Evolutionary conservation across 92 coral and sea anemone species (phyloP).

Genomic region (Porites divaricata): DNA sequence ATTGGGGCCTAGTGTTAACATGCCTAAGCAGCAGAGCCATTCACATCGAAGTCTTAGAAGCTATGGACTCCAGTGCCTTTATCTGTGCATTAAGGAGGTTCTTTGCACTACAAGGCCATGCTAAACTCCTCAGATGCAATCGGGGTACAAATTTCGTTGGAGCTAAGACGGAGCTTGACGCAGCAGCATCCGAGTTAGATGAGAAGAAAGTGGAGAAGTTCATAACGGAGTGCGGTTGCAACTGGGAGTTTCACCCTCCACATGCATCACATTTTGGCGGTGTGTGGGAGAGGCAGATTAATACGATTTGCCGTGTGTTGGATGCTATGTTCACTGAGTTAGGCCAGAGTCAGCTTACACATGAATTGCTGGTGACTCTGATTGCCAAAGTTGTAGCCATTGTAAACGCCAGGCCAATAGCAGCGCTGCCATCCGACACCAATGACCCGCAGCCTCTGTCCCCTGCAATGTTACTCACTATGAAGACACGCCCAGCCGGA

Average conservation of each 20-base stretch:
- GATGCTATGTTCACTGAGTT: conserved; percentile 43
- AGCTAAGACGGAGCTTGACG: conserved; percentile 52
- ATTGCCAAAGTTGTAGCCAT: conserved; percentile 46
- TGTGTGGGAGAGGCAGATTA: conserved; percentile 65
- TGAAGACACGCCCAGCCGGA: conserved; percentile 37
- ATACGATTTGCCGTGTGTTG: conserved; percentile 43
- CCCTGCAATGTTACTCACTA: conserved; percentile 44
- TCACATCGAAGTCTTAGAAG: conserved; percentile 54
- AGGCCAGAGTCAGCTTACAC: conserved; percentile 36
- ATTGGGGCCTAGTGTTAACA: conserved; percentile 69
- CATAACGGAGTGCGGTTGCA: conserved; percentile 48
- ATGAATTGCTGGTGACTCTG: conserved; percentile 35
- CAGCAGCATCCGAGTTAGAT: conserved; percentile 41
- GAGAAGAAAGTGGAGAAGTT: conserved; percentile 26
- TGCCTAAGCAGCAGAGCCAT: conserved; percentile 61
- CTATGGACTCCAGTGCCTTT: conserved; percentile 61
- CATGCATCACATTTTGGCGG: conserved; percentile 71
- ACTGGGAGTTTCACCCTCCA: conserved; percentile 64
- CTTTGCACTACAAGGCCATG: conserved; percentile 51
- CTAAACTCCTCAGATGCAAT: conserved; percentile 49
- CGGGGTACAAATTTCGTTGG: conserved; percentile 64
- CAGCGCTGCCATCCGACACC: conserved; percentile 27
- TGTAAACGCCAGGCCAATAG: conserved; percentile 47
- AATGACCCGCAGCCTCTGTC: conserved; percentile 52
- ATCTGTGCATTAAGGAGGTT: conserved; percentile 59